phyloP scores from a whole-genome alignment of 2,888 invertebrate genomes.

The Chaitophorus viminalis region DNA sequence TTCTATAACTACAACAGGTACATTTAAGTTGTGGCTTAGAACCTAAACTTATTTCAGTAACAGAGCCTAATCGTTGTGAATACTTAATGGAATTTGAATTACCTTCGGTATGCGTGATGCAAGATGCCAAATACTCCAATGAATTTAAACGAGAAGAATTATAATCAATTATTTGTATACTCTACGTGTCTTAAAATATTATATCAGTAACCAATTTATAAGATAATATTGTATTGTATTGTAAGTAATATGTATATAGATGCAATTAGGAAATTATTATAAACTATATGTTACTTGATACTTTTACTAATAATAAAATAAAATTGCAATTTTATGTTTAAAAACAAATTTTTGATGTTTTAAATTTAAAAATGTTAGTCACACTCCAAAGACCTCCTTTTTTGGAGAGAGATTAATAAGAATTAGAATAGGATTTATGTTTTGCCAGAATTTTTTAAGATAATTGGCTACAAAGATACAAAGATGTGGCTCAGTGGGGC shows the following conservation, averaged over 20 bases:
- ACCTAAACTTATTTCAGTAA: conserved; percentile 82
- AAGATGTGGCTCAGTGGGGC: too few relatives aligned
- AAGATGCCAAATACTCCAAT: conserved; percentile 33
- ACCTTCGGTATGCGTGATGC: conserved; percentile 82
- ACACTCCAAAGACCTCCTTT: too few relatives aligned
- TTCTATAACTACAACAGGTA: conserved; percentile 67
- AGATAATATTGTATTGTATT: background rate
- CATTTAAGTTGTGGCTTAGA: conserved; percentile 87
- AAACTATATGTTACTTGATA: background rate
- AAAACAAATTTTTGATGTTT: too few relatives aligned
- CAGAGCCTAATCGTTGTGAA: conserved; percentile 97
- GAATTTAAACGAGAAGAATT: conserved; percentile 27
- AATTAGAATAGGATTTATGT: too few relatives aligned
- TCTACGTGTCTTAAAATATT: background rate
- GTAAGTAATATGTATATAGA: background rate
- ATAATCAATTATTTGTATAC: background rate
- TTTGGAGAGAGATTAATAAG: too few relatives aligned
- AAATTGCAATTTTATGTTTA: too few relatives aligned
- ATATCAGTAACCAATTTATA: background rate
- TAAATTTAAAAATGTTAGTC: too few relatives aligned
- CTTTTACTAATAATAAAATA: background rate
- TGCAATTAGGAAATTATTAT: background rate
- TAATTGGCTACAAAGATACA: too few relatives aligned
- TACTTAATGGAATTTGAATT: conserved; percentile 90
- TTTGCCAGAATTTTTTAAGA: too few relatives aligned